phyloP scores from a whole-genome alignment of 2,888 invertebrate species.

The Xanthia icteritia region DNA sequence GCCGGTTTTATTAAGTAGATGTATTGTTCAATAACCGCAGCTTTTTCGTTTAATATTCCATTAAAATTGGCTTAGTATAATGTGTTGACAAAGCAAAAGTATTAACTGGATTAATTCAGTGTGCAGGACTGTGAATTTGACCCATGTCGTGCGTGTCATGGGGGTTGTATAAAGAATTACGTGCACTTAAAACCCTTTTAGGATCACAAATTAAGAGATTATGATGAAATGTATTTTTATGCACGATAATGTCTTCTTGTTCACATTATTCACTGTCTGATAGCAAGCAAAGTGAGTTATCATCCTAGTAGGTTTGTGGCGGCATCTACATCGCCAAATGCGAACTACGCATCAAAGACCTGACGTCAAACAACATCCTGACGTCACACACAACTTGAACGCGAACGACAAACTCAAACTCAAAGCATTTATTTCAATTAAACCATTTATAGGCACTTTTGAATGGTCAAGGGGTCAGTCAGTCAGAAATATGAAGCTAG shows the following conservation, averaged over 20 bases:
- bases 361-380: no score
- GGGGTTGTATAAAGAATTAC: slow-evolving; percentile 17
- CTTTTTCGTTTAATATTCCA: slow-evolving; percentile 25
- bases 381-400: no score
- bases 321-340: no score
- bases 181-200: slow-evolving; percentile 24
- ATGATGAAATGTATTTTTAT: background rate
- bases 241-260: background rate
- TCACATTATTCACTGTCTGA: no score
- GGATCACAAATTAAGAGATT: slow-evolving; percentile 16
- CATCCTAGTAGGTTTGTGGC: no score
- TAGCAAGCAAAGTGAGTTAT: no score
- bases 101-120: slow-evolving; percentile 15
- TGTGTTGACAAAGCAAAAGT: background rate
- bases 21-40: background rate
- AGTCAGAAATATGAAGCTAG: no score
- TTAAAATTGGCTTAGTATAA: slow-evolving; percentile 24
- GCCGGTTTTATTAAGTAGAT: background rate
- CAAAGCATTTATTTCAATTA: no score
- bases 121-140: background rate
- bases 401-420: no score
- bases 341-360: no score
- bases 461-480: no score
- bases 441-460: no score
- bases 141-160: slow-evolving; percentile 10